Base-by-base conservation (phyloP, 2,888 invertebrate species). In the Cantharis nigra region DNA sequence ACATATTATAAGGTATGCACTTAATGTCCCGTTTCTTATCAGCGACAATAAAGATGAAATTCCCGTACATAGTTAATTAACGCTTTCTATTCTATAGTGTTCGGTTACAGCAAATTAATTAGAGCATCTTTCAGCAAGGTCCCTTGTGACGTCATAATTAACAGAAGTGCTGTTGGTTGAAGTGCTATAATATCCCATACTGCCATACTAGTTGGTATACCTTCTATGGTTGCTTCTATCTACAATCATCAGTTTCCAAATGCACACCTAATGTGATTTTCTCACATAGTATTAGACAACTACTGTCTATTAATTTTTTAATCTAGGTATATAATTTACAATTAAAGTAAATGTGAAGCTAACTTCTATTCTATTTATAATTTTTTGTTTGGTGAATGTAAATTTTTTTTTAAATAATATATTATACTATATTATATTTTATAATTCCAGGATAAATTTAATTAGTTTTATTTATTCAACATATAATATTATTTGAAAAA, bases 31-130 rank as follows among this genome's bases (percentile, higher is more conserved):
- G 23, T 67, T 70, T 30, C 28, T 70, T 30, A 18, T n/a, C 16
- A 18, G 10, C 16, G 16, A 72, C 64, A 28, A 76, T 74, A 78
- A 70, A 70, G 79, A 75, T 74, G 74, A 79, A 75, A 74, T 75
- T 77, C 74, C 64, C 74, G 20, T 49, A 28, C 77, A 72, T 75
- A 64, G 75, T 77, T 80, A 80, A 80, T 80, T 80, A 80, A 75
- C 74, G 78, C 76, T 78, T 76, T 78, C 80, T 78, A 77, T 72
- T 78, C 80, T 77, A 78, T 80, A 80, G 80, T 80, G 78, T 80
- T 80, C 78, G 80, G 80, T 80, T 80, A 80, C 80, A 75, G 78
- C 72, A 76, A 79, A 79, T 79, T 79, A 79, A 79, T 79, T 79
- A 77, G 75, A 75, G 77, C 79, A 79, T 79, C 79, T 79, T 79